Evolutionary conservation across 2,888 invertebrate genomes (phyloP).

Genomic region (Phaedon cochleariae): DNA sequence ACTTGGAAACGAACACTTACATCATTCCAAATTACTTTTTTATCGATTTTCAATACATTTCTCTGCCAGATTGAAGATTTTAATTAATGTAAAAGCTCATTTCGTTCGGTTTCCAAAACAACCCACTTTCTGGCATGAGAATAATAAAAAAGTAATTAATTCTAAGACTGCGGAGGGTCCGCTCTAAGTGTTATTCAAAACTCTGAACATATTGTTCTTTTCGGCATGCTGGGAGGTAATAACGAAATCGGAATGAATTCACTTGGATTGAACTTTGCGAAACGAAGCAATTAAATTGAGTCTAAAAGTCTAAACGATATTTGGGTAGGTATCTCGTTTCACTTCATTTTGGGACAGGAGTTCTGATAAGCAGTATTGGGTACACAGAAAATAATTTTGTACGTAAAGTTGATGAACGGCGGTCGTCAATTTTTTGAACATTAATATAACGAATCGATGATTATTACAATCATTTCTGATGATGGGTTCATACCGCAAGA

Average conservation of each 20-base stretch:
- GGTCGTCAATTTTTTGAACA: too few species aligned
- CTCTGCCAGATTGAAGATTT: background rate
- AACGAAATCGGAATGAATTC: background rate
- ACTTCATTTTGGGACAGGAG: too few species aligned
- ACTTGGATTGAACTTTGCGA: background rate
- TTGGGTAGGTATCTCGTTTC: too few species aligned
- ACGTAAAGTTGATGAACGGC: too few species aligned
- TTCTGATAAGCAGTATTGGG: too few species aligned
- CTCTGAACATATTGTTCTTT: background rate
- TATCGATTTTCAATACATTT: background rate
- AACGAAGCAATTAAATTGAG: background rate
- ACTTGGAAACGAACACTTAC: background rate
- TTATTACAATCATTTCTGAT: too few species aligned
- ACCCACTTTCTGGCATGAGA: background rate
- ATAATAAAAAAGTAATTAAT: conserved; percentile 1
- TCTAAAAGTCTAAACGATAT: too few species aligned
- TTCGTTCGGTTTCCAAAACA: background rate
- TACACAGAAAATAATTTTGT: too few species aligned
- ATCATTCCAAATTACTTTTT: background rate
- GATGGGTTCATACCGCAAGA: too few species aligned
- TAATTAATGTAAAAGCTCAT: background rate
- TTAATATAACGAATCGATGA: too few species aligned
- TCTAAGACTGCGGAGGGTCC: background rate
- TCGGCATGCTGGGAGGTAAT: background rate
- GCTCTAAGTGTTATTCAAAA: background rate